Evolutionary conservation across 1,140 invertebrate genomes (phyloP), one percentile per base, ranked within the genome.

Genomic region (Dendroctonus ponderosae): DNA sequence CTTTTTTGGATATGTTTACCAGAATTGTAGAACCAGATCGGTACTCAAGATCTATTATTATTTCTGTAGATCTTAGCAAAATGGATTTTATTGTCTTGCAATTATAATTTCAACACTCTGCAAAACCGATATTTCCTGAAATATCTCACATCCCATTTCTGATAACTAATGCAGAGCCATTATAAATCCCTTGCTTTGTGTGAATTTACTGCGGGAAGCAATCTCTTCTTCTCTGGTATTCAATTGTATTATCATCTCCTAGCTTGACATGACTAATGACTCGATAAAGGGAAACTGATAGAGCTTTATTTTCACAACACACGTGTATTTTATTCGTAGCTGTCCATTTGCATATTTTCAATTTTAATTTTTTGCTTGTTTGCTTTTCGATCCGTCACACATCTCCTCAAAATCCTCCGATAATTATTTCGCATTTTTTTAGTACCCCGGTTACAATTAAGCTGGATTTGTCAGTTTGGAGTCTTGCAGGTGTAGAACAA

Each of bases 161-260:
- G 66, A 68, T 49, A 57, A 50, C 46, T 62, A 62, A 62, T 62
- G 59, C 59, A 50, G 9, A 46, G 42, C 66, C n/a, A 63, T 63
- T 68, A 49, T 52, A 68, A 61, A 66, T 65, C 49, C 57, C 52
- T 51, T 56, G 58, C 52, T 69, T 65, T 64, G 67, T 61, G 48
- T 65, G 51, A 69, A 69, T 61, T 63, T 68, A 63, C 44, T 63
- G 57, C 66, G 58, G 66, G 66, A 63, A 63, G 60, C 62, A 63
- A 63, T 68, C 40, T 63, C 60, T 63, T 58, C 52, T 63, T 44
- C 57, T 56, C 43, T 59, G 52, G 46, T 52, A 62, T 62, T 52
- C 48, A 62, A 52, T 62, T 62, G 60, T 62, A 62, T 62, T 62
- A 62, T 62, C 60, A 52, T 37, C 60, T 52, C 49, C 52, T 62